Conservation (phyloP, 2,797 vertebrate species). For the Sibirionetta formosa region DNA sequence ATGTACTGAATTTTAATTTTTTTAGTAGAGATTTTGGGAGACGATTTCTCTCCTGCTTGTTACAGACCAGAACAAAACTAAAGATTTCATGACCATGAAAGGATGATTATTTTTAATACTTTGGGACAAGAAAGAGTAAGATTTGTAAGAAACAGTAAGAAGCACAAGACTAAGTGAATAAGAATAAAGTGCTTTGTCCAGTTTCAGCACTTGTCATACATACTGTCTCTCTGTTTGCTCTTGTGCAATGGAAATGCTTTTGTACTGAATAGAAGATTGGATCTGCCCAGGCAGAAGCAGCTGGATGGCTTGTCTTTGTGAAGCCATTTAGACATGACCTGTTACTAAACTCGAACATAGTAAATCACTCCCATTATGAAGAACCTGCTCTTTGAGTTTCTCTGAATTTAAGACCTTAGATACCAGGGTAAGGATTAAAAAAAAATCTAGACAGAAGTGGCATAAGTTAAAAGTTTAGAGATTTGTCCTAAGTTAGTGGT, state of each 20-base stretch:
- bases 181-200: neutral
- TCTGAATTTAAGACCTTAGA: neutral
- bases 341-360: neutral
- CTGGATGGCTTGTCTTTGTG: neutral
- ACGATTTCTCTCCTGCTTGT: neutral
- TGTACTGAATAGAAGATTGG: neutral
- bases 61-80: neutral
- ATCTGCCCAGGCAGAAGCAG: neutral
- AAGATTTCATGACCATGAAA: neutral
- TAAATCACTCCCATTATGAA: neutral
- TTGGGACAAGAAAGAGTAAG: neutral
- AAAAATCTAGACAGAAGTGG: neutral
- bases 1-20: slow-evolving; percentile 10
- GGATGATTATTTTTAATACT: neutral
- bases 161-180: neutral
- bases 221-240: neutral
- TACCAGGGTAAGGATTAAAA: neutral
- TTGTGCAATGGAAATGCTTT: neutral
- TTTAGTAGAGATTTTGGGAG: neutral
- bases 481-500: neutral
- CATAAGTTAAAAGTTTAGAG: too few relatives aligned
- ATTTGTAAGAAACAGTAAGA: neutral
- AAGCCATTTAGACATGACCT: neutral
- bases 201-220: fast-evolving
- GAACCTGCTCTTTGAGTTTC: neutral